Conservation (phyloP, 1,140 invertebrate species). For the Drosophila setifemur region DNA sequence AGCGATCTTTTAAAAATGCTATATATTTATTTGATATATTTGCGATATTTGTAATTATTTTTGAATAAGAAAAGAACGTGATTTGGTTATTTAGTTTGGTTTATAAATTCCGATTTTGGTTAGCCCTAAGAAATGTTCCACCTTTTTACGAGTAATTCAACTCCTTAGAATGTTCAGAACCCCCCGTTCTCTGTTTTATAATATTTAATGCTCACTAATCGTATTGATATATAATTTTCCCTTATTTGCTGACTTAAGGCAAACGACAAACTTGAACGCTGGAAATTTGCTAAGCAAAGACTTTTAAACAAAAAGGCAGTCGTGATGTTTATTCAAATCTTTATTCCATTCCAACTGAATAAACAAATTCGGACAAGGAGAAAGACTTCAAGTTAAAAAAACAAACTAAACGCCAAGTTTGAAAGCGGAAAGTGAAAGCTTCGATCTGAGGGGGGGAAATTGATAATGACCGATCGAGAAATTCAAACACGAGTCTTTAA, state of each 20-base stretch:
- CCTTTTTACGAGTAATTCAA: too few relatives aligned
- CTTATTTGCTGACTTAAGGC: neutral
- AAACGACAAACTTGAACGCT: neutral
- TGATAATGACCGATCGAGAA: constrained; percentile 21
- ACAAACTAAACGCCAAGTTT: constrained; percentile 10
- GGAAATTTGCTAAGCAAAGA: neutral
- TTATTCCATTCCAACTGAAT: neutral
- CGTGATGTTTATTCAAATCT: neutral
- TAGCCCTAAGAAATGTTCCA: too few relatives aligned
- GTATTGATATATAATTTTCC: neutral
- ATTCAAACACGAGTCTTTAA: constrained; percentile 39
- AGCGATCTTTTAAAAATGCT: too few relatives aligned
- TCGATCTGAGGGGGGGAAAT: constrained; percentile 18
- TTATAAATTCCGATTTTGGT: too few relatives aligned
- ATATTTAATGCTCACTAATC: too few relatives aligned
- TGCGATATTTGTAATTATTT: too few relatives aligned
- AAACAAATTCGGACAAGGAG: neutral
- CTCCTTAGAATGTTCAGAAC: too few relatives aligned
- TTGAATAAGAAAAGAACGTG: too few relatives aligned
- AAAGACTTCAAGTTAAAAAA: neutral
- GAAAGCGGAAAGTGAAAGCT: constrained; percentile 52
- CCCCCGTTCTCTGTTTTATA: too few relatives aligned
- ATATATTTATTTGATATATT: too few relatives aligned
- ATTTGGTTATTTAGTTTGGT: too few relatives aligned
- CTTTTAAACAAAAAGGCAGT: neutral